Conservation (phyloP, 2,797 vertebrate species). For the Chelon labrosus region DNA sequence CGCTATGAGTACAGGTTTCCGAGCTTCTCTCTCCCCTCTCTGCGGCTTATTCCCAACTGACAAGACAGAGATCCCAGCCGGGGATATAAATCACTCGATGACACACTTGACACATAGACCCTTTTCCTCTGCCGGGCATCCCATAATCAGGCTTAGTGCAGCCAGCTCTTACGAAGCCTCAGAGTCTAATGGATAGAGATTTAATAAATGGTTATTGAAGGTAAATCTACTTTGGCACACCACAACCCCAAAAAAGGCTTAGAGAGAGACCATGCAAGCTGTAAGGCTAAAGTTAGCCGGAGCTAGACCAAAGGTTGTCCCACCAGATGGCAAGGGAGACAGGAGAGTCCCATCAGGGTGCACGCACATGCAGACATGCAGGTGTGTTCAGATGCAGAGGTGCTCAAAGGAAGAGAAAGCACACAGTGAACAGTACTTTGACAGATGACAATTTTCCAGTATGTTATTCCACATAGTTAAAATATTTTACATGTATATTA, state of each 20-base stretch:
- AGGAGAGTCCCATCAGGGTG: constrained; percentile 54
- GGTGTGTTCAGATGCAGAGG: background rate
- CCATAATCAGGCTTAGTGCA: constrained; percentile 98
- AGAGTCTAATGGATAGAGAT: constrained; percentile 95
- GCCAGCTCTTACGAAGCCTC: constrained; percentile 86
- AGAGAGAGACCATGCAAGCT: constrained; percentile 72
- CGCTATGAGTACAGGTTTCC: constrained; percentile 44
- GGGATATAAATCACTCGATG: constrained; percentile 86
- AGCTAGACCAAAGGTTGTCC: constrained; percentile 51
- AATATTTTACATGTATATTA: background rate
- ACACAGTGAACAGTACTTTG: background rate
- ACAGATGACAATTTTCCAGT: background rate
- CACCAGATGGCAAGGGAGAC: constrained; percentile 48
- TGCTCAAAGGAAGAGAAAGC: background rate
- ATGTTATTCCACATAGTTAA: background rate
- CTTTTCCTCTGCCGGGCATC: constrained; percentile 85
- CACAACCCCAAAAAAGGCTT: constrained; percentile 85
- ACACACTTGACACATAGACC: constrained; percentile 85
- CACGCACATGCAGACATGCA: constrained; percentile 27
- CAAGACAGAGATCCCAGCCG: constrained; percentile 76
- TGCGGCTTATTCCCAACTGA: constrained; percentile 74
- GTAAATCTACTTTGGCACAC: constrained; percentile 95
- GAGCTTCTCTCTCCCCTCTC: constrained; percentile 55
- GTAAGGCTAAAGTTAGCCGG: constrained; percentile 79
- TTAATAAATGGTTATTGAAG: constrained; percentile 99